Evolutionary conservation across 2,113 vertebrate species (phyloP).

Genomic region (Xyrauchen texanus): DNA sequence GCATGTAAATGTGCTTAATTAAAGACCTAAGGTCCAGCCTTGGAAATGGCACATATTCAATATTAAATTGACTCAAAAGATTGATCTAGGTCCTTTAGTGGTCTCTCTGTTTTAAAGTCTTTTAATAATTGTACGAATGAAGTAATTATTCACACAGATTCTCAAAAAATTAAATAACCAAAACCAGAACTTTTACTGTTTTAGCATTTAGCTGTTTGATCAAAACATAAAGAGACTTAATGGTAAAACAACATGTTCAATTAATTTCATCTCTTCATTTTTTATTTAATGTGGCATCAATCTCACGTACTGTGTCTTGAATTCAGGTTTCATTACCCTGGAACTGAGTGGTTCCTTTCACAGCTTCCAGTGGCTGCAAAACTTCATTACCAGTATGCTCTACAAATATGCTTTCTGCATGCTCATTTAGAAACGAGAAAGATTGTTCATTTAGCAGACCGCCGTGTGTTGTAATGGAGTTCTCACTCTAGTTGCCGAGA

Average conservation of each 20-base stretch:
- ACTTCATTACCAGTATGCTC: conserved; percentile 51
- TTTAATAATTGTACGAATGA: not conserved
- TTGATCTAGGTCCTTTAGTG: not conserved
- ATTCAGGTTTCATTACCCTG: conserved; percentile 45
- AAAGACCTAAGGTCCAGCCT: not conserved
- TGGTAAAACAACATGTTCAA: conserved; percentile 24
- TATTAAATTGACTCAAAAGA: too few species aligned
- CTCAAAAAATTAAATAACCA: not conserved
- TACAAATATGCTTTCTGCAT: conserved; percentile 51
- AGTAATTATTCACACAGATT: not conserved
- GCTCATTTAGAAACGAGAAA: conserved; percentile 34
- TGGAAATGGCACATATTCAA: not conserved
- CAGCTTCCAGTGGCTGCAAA: conserved; percentile 28
- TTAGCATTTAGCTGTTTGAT: conserved; percentile 8
- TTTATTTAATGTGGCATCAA: conserved; percentile 40
- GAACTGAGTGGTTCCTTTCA: conserved; percentile 36
- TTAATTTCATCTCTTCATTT: conserved; percentile 41
- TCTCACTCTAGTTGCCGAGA: not conserved
- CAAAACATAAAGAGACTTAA: conserved; percentile 2
- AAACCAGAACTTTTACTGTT: conserved; percentile 13
- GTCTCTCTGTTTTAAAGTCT: not conserved
- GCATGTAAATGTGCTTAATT: too few species aligned
- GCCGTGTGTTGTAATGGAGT: conserved; percentile 53
- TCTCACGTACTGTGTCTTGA: conserved; percentile 21
- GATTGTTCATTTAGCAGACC: conserved; percentile 51